These are phyloP conservation scores for Zosterops pallidus DNA, from an alignment of 2,113 vertebrate genomes.

Conservation along the genomic window DNA sequence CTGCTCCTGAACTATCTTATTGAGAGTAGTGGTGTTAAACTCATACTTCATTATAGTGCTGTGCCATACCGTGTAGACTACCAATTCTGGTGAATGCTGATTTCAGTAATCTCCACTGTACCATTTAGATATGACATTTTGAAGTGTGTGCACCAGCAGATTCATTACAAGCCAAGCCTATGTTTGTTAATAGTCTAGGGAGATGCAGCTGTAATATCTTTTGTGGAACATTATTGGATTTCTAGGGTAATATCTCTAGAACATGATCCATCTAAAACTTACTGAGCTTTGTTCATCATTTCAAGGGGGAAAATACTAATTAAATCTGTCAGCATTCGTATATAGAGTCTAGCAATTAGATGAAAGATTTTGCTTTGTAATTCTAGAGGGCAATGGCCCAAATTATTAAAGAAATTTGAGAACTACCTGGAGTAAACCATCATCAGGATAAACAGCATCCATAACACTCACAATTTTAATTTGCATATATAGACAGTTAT, in stretches of 20 bases:
- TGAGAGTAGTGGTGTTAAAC: not conserved
- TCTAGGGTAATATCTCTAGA: constrained; percentile 14
- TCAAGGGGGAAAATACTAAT: constrained; percentile 42
- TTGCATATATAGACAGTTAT: not conserved
- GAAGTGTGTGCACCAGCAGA: not conserved
- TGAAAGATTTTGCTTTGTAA: constrained; percentile 10
- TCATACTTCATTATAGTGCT: not conserved
- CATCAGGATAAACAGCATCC: not conserved
- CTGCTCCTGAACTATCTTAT: not conserved
- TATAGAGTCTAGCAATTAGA: constrained; percentile 41
- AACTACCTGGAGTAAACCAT: constrained; percentile 23
- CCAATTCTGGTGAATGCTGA: not conserved
- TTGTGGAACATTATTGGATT: not conserved
- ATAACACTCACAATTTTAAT: constrained; percentile 18
- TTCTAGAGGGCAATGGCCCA: constrained; percentile 32
- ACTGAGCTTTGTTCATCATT: constrained; percentile 30
- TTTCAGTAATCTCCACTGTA: not conserved
- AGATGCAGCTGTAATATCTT: not conserved
- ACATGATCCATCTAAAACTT: constrained; percentile 34
- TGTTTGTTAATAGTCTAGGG: not conserved
- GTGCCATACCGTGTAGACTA: not conserved
- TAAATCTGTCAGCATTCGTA: constrained; percentile 57
- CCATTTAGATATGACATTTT: not conserved
- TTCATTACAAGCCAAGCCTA: not conserved
- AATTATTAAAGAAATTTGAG: constrained; percentile 52